A percentile compares a stretch with the other conserved stretches of the same genome.
Evolutionary conservation across 1,140 invertebrate species (phyloP).

Genomic region (Marisa cornuarietis): DNA sequence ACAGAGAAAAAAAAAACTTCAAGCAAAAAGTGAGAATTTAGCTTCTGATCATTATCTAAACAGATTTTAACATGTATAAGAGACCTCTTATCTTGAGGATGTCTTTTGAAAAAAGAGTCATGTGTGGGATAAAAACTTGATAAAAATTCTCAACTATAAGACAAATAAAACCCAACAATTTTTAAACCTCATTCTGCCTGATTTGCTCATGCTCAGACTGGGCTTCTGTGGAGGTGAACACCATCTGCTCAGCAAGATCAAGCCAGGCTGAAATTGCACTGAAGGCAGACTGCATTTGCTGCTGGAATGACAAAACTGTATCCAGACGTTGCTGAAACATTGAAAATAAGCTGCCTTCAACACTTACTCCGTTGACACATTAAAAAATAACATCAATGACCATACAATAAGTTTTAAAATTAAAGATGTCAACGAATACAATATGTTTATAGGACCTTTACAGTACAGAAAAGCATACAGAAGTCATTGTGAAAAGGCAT

Average conservation of each 20-base stretch:
- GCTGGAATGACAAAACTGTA: slow-evolving; percentile 54
- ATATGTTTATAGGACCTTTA: too few species aligned
- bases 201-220: slow-evolving; percentile 42
- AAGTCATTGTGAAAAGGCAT: too few species aligned
- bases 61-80: too few species aligned
- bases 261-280: slow-evolving; percentile 55
- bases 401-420: too few species aligned
- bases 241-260: slow-evolving; percentile 52
- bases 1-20: too few species aligned
- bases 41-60: too few species aligned
- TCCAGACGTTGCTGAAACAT: slow-evolving; percentile 37
- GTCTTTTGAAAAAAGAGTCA: too few species aligned
- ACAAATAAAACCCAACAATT: background rate
- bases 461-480: too few species aligned
- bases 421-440: too few species aligned
- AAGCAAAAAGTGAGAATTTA: too few species aligned
- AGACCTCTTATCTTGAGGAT: too few species aligned
- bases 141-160: background rate
- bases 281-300: slow-evolving; percentile 55
- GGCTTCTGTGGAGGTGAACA: slow-evolving; percentile 45
- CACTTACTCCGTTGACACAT: background rate
- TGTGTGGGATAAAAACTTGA: background rate
- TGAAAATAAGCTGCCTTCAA: background rate
- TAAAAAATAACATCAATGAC: background rate
- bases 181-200: slow-evolving; percentile 57